These are phyloP conservation scores for Eupeodes corollae DNA, from an alignment of 1,140 invertebrate species.

Conservation along the genomic window DNA sequence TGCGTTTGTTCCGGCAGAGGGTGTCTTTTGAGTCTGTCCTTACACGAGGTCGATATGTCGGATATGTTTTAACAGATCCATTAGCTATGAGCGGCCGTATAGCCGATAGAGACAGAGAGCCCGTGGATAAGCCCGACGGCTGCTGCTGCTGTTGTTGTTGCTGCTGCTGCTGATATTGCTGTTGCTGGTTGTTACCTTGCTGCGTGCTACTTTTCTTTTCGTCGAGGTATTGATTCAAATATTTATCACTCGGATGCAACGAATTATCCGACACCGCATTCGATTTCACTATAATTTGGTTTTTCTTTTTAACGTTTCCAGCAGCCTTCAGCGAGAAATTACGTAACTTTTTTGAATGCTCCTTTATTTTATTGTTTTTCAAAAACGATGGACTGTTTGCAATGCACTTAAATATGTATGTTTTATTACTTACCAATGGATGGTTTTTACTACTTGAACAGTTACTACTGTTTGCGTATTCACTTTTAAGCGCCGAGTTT, in stretches of 20 bases:
- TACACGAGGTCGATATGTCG: conserved; percentile 24
- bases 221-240: conserved; percentile 32
- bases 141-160: conserved; percentile 13
- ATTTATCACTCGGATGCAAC: conserved; percentile 34
- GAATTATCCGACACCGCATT: conserved; percentile 36
- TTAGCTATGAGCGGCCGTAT: conserved; percentile 20
- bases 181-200: conserved; percentile 8
- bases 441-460: conserved; percentile 26
- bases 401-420: conserved; percentile 36
- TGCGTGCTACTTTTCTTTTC: conserved; percentile 24
- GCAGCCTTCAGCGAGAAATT: conserved; percentile 32
- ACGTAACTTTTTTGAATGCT: conserved; percentile 33
- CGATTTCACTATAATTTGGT: conserved; percentile 28
- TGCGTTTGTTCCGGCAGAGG: conserved; percentile 21
- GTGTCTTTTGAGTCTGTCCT: conserved; percentile 27
- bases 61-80: conserved; percentile 28
- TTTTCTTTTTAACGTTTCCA: conserved; percentile 30
- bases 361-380: conserved; percentile 36
- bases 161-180: conserved; percentile 22
- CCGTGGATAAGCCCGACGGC: not conserved
- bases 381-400: conserved; percentile 35
- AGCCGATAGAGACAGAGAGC: conserved; percentile 1
- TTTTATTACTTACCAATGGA: conserved; percentile 29
- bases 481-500: conserved; percentile 5
- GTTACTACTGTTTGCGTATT: conserved; percentile 25